Evolutionary conservation across 1,140 invertebrate genomes (phyloP).

Genomic region (Portunus trituberculatus): DNA sequence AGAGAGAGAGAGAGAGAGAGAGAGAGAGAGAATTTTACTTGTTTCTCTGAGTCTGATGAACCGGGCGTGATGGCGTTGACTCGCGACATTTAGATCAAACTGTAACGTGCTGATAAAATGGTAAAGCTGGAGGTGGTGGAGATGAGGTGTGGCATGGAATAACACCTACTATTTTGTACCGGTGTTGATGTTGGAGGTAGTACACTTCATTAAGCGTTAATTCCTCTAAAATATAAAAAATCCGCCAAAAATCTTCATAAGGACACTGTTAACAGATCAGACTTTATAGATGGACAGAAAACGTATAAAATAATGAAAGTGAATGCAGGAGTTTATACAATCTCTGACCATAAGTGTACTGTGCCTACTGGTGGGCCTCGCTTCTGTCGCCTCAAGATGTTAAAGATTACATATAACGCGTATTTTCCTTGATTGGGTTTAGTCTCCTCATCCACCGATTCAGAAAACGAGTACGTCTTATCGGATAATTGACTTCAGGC

Average conservation of each 20-base stretch:
- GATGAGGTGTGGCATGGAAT: neutral
- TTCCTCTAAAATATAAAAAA: too few relatives aligned
- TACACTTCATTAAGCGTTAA: too few relatives aligned
- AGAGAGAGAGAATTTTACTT: neutral
- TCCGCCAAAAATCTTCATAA: too few relatives aligned
- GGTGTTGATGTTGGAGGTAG: neutral
- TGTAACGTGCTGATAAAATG: neutral
- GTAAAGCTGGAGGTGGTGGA: neutral
- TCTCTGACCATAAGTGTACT: too few relatives aligned
- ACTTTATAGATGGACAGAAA: too few relatives aligned
- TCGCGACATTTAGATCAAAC: neutral
- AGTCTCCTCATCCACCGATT: neutral
- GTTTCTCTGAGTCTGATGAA: neutral
- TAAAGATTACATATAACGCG: neutral
- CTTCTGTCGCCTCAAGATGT: too few relatives aligned
- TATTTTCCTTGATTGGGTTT: neutral
- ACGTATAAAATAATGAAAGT: too few relatives aligned
- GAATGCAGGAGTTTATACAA: too few relatives aligned
- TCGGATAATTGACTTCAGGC: neutral
- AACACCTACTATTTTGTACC: neutral
- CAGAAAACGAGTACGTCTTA: neutral
- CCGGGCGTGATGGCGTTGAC: neutral
- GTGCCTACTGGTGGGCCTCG: too few relatives aligned
- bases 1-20: slow-evolving; percentile 20
- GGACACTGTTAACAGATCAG: too few relatives aligned